Base-by-base conservation (phyloP, 2,113 vertebrate species). In the Nycticorax nycticorax region DNA sequence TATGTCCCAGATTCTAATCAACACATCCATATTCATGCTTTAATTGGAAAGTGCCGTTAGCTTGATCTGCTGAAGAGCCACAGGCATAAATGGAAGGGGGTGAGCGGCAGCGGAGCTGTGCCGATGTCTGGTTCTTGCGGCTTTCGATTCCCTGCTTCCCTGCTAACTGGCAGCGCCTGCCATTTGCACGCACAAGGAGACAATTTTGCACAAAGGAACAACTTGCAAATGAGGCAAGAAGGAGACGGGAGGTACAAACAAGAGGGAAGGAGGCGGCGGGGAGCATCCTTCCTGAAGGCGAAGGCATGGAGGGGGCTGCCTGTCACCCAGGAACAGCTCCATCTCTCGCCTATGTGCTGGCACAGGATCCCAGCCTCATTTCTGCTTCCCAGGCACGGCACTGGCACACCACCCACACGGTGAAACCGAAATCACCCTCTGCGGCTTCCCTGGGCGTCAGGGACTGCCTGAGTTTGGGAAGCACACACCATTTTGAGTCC, bases 1-100 rank as follows among this genome's bases (percentile, higher is more conserved):
- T 74, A 47, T 96, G 96, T 86, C 88, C 95, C 85, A 96, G 95
- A 96, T 96, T 96, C 93, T 89, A 96, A 97, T 96, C 93, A 96
- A 95, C 95, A 94, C 85, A 95, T 94, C 93, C 90, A 94, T 96
- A 96, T 96, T 95, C 85, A 93, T 74, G 75, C 72, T 93, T 94
- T 96, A 97, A 95, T 90, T 94, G 95, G 82, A 66, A 94, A 85
- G 74, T 32, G 63, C 79, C 8, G 5, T 43, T 88, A 88, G 88
- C 85, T 15, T 71, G 55, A 94, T 77, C 93, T 69, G 78, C 67
- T 77, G 59, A 43, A 75, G 60, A 75, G 43, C 69, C 76, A 88
- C 33, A 71, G 53, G 85, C 50, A 3, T 56, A 85, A 79, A 71
- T 12, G 73, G 45, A 90, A 85, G 71, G 32, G 35, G 26, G 72